Evolutionary conservation across 2,797 vertebrate species (phyloP).

Genomic region (Melanotaenia trifasciata): DNA sequence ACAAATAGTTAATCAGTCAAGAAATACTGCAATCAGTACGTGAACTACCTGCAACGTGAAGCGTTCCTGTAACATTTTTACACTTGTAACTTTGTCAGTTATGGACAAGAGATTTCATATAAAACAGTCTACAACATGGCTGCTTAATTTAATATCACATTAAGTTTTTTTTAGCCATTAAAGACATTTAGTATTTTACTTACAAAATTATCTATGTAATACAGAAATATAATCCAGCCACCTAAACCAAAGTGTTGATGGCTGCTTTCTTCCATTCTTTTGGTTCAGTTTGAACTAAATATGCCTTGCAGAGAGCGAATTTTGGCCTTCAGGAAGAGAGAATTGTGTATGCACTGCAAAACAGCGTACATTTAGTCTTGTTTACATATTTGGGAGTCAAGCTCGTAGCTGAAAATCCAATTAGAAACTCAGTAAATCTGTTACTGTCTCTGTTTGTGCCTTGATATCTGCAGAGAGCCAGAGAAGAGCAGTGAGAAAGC

Average conservation of each 20-base stretch:
- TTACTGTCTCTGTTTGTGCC: slow-evolving; percentile 21
- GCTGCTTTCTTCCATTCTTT: neutral
- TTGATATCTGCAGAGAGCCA: slow-evolving; percentile 23
- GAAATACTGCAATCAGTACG: too few relatives aligned
- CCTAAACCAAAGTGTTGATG: neutral
- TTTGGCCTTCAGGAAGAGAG: neutral
- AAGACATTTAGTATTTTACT: neutral
- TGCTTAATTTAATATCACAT: neutral
- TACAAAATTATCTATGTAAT: neutral
- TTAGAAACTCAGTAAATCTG: slow-evolving; percentile 1
- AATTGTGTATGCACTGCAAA: neutral
- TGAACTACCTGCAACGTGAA: too few relatives aligned
- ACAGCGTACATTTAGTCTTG: neutral
- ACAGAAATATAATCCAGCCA: neutral
- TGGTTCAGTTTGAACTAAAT: neutral
- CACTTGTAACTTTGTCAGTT: too few relatives aligned
- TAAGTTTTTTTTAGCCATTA: neutral
- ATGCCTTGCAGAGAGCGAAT: slow-evolving; percentile 3
- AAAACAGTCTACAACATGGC: neutral
- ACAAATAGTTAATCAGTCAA: neutral
- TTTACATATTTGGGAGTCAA: neutral
- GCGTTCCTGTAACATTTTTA: too few relatives aligned
- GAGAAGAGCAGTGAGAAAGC: slow-evolving; percentile 33
- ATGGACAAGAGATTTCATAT: neutral
- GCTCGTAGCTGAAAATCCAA: neutral